Conservation (phyloP, 1,140 invertebrate genomes). For the Bombus superbus region DNA sequence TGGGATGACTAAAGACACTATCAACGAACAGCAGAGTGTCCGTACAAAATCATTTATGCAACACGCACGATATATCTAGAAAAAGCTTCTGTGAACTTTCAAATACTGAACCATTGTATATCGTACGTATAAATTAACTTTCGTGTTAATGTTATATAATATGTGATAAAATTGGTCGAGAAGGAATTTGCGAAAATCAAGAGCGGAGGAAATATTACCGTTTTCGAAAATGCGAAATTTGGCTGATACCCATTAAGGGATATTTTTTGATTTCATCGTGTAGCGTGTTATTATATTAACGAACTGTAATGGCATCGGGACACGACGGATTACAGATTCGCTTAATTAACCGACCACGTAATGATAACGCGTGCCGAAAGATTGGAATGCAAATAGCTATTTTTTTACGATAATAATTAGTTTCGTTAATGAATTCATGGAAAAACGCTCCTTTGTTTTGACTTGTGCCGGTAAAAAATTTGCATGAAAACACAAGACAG, state of each 20-base stretch:
- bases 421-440: background rate
- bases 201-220: too few relatives aligned
- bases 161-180: too few relatives aligned
- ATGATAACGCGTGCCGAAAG: background rate
- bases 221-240: too few relatives aligned
- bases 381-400: too few relatives aligned
- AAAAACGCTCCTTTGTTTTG: background rate
- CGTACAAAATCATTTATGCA: too few relatives aligned
- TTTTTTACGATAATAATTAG: slow-evolving; percentile 9
- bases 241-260: background rate
- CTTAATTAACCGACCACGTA: slow-evolving; percentile 20
- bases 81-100: too few relatives aligned
- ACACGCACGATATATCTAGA: too few relatives aligned
- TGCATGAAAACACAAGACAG: background rate
- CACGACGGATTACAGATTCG: slow-evolving; percentile 13
- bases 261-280: background rate
- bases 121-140: too few relatives aligned
- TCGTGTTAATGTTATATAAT: too few relatives aligned
- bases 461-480: background rate
- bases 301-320: slow-evolving; percentile 3
- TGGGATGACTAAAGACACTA: background rate
- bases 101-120: too few relatives aligned
- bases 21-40: too few relatives aligned
- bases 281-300: slow-evolving; percentile 18
- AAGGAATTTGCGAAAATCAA: too few relatives aligned